Evolutionary conservation across 2,797 vertebrate genomes (phyloP), one percentile per base, ranked within the genome.

Genomic region (Melanotaenia nigrans): DNA sequence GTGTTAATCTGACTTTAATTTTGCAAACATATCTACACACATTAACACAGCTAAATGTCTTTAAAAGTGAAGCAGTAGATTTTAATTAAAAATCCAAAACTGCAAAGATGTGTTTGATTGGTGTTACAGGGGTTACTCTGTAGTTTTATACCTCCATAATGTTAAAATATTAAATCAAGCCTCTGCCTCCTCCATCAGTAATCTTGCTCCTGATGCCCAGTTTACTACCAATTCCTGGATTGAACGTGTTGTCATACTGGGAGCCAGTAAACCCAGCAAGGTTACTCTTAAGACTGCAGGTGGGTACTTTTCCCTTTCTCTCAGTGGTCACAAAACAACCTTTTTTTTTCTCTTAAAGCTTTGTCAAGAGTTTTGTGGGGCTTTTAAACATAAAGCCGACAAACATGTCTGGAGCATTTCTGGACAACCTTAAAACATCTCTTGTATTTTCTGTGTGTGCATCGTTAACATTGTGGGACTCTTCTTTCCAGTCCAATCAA

Each of bases 161-260:
- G 3, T 35, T 60, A n/a, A 0, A n/a, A 28, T 45, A 24, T 65
- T 36, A 25, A 57, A 45, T 61, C 11, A 9, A 16, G 14, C 42
- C 33, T 47, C 28, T 71, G 53, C 4, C 69, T 54, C 22, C 7
- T 49, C 30, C 60, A 68, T 30, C 68, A 98, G 97, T 60, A 93
- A 96, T 28, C 88, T 96, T 5, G 93, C 93, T 45, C 89, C 93
- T 30, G 91, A 87, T 61, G 91, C 95, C 61, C 87, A 92, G 66
- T 96, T 95, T 82, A 91, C 93, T 38, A 96, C 95, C 0, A 75
- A 64, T 1, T 88, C 95, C 32, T 97, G 96, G 96, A 90, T 97
- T 20, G 97, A 98, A 80, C 94, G 94, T 3, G 88, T 98, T 16
- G 68, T 97, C 42, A 91, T 97, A 71, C 86, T 97, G 57, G 97